Evolutionary conservation across 2,888 invertebrate species (phyloP).

Genomic region (Chymomyza fuscimana): DNA sequence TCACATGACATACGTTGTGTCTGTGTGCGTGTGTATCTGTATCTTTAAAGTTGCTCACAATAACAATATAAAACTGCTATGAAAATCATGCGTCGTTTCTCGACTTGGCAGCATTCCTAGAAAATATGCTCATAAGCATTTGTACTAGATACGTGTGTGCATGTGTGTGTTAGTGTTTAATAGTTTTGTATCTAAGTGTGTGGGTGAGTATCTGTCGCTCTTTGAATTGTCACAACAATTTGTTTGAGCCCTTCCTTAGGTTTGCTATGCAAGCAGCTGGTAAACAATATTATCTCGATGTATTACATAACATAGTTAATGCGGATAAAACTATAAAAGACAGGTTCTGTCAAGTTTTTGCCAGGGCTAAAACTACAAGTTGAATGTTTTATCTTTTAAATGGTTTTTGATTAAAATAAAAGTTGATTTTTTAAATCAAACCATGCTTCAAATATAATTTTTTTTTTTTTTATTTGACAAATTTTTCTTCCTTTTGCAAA

Average conservation of each 20-base stretch:
- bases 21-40: background rate
- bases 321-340: background rate
- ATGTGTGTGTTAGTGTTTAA: background rate
- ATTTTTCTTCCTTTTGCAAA: too few relatives aligned
- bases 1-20: background rate
- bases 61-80: background rate
- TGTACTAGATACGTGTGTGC: background rate
- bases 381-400: background rate
- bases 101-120: background rate
- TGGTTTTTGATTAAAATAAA: too few relatives aligned
- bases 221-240: slow-evolving; percentile 1
- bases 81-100: background rate
- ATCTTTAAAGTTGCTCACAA: background rate
- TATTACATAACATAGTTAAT: background rate
- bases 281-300: slow-evolving; percentile 19
- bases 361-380: background rate
- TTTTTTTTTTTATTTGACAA: too few relatives aligned
- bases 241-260: background rate
- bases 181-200: slow-evolving; percentile 2
- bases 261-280: slow-evolving; percentile 11
- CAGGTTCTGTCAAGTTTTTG: background rate
- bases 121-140: background rate
- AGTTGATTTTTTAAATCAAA: too few relatives aligned
- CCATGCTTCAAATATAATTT: too few relatives aligned
- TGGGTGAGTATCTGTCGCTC: background rate